These are phyloP conservation scores for Norana najaformis DNA, from an alignment of 2,888 invertebrate species.

Conservation along the genomic window DNA sequence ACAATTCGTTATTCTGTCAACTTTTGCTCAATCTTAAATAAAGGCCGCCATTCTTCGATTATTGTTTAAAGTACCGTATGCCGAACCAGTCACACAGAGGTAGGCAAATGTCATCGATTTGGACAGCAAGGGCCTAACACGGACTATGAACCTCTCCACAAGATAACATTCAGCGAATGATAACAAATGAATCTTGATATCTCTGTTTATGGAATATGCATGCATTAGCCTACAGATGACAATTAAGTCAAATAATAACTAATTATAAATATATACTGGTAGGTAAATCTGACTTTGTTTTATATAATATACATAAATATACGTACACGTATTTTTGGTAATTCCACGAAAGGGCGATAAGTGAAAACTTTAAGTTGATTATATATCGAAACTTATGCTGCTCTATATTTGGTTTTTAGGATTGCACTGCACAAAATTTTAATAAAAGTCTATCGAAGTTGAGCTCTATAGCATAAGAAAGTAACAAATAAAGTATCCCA, in stretches of 20 bases:
- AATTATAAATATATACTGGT: not conserved
- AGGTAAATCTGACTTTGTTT: not conserved
- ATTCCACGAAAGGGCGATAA: not conserved
- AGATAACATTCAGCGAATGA: not conserved
- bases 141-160: not conserved
- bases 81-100: no score
- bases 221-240: not conserved
- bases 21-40: not conserved
- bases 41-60: not conserved
- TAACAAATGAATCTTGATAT: not conserved
- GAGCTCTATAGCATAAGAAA: no score
- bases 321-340: not conserved
- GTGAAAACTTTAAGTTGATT: not conserved
- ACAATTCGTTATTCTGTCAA: not conserved
- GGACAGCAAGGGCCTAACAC: not conserved
- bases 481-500: no score
- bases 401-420: no score
- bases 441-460: no score
- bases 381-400: no score
- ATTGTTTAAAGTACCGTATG: conserved; percentile 13
- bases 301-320: not conserved
- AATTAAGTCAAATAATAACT: not conserved
- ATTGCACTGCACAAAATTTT: no score
- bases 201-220: not conserved
- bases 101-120: not conserved